These are phyloP conservation scores for Chamaea fasciata DNA, from an alignment of 2,113 vertebrate genomes.

Conservation along the genomic window DNA sequence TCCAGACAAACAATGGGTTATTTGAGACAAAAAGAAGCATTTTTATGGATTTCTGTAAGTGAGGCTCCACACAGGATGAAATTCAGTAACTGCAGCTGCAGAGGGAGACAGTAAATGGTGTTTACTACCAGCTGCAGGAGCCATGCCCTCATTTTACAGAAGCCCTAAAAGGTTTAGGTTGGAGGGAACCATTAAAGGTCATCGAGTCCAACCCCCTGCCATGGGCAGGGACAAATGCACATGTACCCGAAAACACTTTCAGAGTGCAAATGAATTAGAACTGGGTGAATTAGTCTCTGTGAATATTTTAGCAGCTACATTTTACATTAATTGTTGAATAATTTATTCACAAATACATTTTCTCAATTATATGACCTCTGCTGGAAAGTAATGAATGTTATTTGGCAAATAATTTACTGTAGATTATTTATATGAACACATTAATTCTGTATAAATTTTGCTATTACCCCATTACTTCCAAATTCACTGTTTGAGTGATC, in stretches of 20 bases:
- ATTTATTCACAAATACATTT: constrained; percentile 49
- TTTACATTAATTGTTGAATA: constrained; percentile 52
- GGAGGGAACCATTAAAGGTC: background rate
- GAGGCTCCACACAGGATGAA: background rate
- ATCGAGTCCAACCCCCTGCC: background rate
- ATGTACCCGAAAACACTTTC: background rate
- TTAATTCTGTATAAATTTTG: background rate
- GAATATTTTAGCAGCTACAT: constrained; percentile 21
- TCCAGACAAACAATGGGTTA: background rate
- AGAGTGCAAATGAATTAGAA: constrained; percentile 14
- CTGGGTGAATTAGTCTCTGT: constrained; percentile 28
- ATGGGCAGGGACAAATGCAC: background rate
- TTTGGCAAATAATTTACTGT: constrained; percentile 44
- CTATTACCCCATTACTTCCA: background rate
- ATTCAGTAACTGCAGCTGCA: background rate
- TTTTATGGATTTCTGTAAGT: background rate
- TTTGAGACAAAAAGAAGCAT: background rate
- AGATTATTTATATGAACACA: constrained; percentile 15
- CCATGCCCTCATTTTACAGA: background rate
- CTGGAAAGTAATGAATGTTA: constrained; percentile 12
- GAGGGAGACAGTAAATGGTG: background rate
- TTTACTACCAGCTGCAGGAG: background rate
- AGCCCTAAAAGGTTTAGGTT: background rate
- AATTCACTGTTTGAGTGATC: background rate
- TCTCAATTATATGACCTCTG: constrained; percentile 44